Conservation (phyloP, 2,888 invertebrate genomes). For the Stictocephala bisonia region DNA sequence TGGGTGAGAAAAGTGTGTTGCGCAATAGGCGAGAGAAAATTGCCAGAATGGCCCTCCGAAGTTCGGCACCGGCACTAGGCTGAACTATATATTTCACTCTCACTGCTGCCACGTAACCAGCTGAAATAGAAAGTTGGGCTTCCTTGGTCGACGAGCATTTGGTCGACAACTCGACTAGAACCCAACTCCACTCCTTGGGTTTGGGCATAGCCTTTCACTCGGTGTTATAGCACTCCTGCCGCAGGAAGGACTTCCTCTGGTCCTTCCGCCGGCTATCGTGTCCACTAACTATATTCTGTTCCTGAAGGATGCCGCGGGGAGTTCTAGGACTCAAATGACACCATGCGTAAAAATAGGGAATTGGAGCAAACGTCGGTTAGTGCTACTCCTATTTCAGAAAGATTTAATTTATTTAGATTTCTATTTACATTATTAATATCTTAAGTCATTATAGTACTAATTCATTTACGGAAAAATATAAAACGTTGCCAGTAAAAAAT, state of each 20-base stretch:
- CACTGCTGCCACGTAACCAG: constrained; percentile 24
- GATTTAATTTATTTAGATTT: too few relatives aligned
- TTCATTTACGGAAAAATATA: too few relatives aligned
- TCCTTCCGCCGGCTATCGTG: too few relatives aligned
- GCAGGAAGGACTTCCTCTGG: constrained; percentile 14
- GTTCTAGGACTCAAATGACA: background rate
- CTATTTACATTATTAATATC: too few relatives aligned
- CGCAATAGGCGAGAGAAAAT: background rate
- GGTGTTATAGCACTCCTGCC: background rate
- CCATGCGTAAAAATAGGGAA: background rate
- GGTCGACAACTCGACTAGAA: background rate
- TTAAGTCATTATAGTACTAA: too few relatives aligned
- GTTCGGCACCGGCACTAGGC: too few relatives aligned
- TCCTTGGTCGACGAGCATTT: constrained; percentile 1
- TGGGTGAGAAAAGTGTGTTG: constrained; percentile 28
- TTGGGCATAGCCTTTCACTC: constrained; percentile 2
- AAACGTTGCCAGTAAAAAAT: too few relatives aligned
- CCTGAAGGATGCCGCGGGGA: background rate
- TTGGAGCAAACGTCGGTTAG: background rate
- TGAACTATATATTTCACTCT: constrained; percentile 32
- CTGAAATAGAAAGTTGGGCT: constrained; percentile 21
- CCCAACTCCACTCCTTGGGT: background rate
- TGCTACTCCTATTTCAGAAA: too few relatives aligned
- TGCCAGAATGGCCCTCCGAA: constrained; percentile 10
- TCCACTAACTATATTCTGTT: background rate